A percentile compares a stretch with the other conserved stretches of the same genome.
Conservation (phyloP, 1,140 invertebrate genomes). For the Drosophila athabasca region DNA sequence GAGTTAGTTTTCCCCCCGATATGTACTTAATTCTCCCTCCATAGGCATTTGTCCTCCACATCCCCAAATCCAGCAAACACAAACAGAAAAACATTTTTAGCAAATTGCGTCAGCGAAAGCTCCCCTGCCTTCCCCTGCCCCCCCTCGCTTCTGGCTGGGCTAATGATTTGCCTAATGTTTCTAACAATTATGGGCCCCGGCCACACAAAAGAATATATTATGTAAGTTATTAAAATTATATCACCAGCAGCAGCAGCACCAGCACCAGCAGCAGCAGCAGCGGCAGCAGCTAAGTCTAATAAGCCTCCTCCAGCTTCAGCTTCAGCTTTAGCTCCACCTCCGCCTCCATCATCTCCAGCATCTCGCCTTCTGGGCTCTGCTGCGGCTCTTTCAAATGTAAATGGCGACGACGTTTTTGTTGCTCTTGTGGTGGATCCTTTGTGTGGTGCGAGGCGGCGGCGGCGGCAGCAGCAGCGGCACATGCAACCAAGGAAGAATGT, state of each 20-base stretch:
- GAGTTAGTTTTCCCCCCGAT: conserved; percentile 41
- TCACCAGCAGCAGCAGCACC: conserved; percentile 57
- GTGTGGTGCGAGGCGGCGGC: conserved; percentile 21
- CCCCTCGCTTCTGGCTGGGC: conserved; percentile 32
- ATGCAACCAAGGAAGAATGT: conserved; percentile 48
- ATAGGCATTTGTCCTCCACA: no score
- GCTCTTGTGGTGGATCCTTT: conserved; percentile 37
- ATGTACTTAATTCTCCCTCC: conserved; percentile 35
- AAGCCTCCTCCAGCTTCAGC: conserved; percentile 47
- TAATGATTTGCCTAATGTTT: conserved; percentile 81
- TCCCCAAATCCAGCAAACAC: conserved; percentile 21
- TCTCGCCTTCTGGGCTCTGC: conserved; percentile 44
- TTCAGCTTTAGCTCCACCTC: conserved; percentile 7
- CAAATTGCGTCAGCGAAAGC: conserved; percentile 67
- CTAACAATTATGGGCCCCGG: conserved; percentile 77
- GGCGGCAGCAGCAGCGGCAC: conserved; percentile 10
- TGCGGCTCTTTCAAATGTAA: conserved; percentile 76
- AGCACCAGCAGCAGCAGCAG: conserved; percentile 17
- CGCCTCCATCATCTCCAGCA: conserved; percentile 1
- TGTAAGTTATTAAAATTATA: conserved; percentile 82
- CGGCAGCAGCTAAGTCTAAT: conserved; percentile 56
- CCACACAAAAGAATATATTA: conserved; percentile 80
- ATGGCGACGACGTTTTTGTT: conserved; percentile 64
- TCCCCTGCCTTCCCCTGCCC: neutral
- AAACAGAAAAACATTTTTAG: conserved; percentile 62